Evolutionary conservation across 2,797 vertebrate species (phyloP).

Genomic region (Serranus cabrilla): DNA sequence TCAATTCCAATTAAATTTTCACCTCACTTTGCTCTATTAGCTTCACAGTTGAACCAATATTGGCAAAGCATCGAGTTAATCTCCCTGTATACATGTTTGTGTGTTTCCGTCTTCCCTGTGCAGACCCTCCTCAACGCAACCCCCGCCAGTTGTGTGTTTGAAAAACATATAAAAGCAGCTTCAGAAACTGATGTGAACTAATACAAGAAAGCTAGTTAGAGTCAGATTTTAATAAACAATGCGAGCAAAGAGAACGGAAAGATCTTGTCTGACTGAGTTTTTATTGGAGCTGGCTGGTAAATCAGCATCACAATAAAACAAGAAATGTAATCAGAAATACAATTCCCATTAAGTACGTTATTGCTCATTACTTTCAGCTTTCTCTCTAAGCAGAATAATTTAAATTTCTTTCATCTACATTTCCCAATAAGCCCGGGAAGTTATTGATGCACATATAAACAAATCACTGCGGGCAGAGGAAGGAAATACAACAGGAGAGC

Average conservation of each 20-base stretch:
- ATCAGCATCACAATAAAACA: conserved; percentile 27
- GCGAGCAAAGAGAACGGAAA: neutral
- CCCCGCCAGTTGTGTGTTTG: conserved; percentile 7
- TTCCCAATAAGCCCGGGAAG: conserved; percentile 23
- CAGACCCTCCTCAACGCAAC: neutral
- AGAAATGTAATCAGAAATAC: conserved; percentile 12
- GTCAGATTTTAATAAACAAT: neutral
- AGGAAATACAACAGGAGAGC: neutral
- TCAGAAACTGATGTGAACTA: conserved; percentile 12
- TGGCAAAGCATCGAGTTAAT: conserved; percentile 33
- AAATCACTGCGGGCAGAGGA: neutral
- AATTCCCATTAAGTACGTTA: conserved; percentile 17
- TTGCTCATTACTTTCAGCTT: conserved; percentile 13
- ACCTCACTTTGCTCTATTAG: conserved; percentile 62
- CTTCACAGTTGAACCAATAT: conserved; percentile 48
- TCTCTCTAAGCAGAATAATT: conserved; percentile 1
- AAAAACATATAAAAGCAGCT: conserved; percentile 10
- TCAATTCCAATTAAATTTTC: conserved; percentile 73
- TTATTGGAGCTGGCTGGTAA: conserved; percentile 8
- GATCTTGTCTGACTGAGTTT: neutral
- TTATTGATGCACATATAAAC: conserved; percentile 30
- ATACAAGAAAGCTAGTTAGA: neutral
- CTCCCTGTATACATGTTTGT: conserved; percentile 18
- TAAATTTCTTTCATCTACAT: conserved; percentile 7
- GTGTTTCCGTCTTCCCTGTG: neutral